Evolutionary conservation across 92 coral and sea anemone genomes (phyloP), one percentile per base, ranked within the genome.

Genomic region (Metridium senile): DNA sequence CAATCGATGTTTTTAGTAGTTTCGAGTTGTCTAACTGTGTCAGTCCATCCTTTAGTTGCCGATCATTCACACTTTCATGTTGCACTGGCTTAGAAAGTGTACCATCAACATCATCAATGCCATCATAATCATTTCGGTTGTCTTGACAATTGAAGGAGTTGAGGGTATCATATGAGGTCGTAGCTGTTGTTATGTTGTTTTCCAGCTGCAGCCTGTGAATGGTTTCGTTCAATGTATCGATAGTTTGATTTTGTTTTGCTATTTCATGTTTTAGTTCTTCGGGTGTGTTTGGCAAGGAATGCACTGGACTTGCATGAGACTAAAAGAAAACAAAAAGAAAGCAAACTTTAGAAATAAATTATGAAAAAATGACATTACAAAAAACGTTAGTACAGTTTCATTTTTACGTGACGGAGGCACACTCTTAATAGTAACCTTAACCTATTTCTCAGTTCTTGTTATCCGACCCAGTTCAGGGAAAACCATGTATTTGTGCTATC

Each of bases 1-100:
- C 83, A 33, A 84, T 75, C 45, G 92, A 88, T 23, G 88, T 79
- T 58, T 58, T 71, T 25, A 68, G 66, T 46, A 75, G 71, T 32
- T 82, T 29, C 2, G 61, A 20, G 29, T 52, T 63, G 16, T 83
- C 92, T 1, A 31, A 26, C 11, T 13, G 26, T 62, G 64, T 74
- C 23, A 46, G 63, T 34, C 58, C 81, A 26, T 86, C 80, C 18
- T 51, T 74, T 29, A 9, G 9, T 18, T 67, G 57, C 16, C 11
- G 2, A n/a, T 78, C 31, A 66, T 49, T 20, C 10, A 26, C 27
- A 26, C 30, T 23, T 16, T 17, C 23, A 2, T 28, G 65, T 25
- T 19, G 65, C 9, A 59, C 31, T 59, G 11, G 6, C 49, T 59
- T 11, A 23, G 65, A 26, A 22, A 28, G 31, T 25, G 26, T 59